These are phyloP conservation scores for Amazona guildingii DNA, from an alignment of 2,113 vertebrate species.

Conservation along the genomic window DNA sequence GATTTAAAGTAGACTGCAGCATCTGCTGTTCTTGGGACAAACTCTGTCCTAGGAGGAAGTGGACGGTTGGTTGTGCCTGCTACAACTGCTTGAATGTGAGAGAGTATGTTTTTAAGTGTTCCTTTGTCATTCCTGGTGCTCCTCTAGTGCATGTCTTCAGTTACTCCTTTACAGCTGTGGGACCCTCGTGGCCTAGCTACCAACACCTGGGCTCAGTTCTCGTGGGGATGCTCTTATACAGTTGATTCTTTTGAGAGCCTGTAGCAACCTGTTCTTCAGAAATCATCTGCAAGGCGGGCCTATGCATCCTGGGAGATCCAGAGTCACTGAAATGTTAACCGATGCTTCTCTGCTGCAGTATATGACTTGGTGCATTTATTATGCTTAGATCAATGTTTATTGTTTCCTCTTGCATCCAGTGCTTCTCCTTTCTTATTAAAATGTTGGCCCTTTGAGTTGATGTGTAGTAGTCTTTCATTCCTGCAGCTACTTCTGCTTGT, in stretches of 20 bases:
- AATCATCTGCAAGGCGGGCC: neutral
- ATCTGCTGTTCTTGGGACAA: neutral
- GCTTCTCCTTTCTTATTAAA: neutral
- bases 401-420: neutral
- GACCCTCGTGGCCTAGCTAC: neutral
- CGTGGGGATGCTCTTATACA: neutral
- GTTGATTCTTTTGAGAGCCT: neutral
- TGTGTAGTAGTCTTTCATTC: neutral
- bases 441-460: neutral
- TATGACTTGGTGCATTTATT: neutral
- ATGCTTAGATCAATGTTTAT: neutral
- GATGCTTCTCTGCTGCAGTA: neutral
- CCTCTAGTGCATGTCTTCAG: neutral
- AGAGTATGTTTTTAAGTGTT: neutral
- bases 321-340: neutral
- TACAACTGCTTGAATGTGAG: neutral
- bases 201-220: neutral
- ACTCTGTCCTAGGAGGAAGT: neutral
- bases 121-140: neutral
- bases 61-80: neutral
- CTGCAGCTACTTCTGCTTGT: neutral
- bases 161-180: neutral
- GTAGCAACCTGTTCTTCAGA: neutral
- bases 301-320: neutral
- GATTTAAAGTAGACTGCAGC: neutral